Percentiles rank a stretch among this genome's conserved stretches.
These are phyloP conservation scores for Catocala nupta DNA, from an alignment of 2,888 invertebrate species.

Conservation along the genomic window DNA sequence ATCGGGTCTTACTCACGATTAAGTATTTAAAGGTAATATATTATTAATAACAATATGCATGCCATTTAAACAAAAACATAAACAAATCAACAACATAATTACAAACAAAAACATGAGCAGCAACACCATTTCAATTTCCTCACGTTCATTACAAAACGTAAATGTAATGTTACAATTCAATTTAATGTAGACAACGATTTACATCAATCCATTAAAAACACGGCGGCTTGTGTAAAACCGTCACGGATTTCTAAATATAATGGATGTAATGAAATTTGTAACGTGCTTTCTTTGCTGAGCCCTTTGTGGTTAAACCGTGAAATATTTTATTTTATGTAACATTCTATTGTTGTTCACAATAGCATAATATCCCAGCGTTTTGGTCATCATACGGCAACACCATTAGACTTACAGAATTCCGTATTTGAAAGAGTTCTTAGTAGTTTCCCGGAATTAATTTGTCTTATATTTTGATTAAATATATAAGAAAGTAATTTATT, in stretches of 20 bases:
- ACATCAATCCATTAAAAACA: slow-evolving; percentile 2
- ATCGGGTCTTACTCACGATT: no score
- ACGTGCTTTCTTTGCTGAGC: slow-evolving; percentile 16
- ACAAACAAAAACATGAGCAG: no score
- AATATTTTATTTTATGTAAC: slow-evolving; percentile 3
- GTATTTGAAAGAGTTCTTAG: not conserved
- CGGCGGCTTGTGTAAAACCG: slow-evolving; percentile 20
- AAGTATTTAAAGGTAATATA: no score
- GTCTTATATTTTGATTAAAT: not conserved
- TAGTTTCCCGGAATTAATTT: not conserved
- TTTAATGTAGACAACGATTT: slow-evolving; percentile 7
- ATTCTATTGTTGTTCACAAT: no score
- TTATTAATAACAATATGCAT: no score
- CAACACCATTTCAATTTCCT: no score
- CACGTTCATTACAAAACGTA: not conserved
- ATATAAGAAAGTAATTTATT: no score
- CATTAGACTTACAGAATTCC: no score
- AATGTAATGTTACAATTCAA: slow-evolving; percentile 8
- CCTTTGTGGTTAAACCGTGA: slow-evolving; percentile 24
- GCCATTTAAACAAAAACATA: no score
- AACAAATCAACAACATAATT: no score
- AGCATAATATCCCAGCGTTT: no score
- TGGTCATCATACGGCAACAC: no score
- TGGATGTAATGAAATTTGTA: slow-evolving; percentile 22
- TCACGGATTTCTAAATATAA: slow-evolving; percentile 22